Evolutionary conservation across 2,113 vertebrate species (phyloP), one percentile per base, ranked within the genome.

Genomic region (Ctenodactylus gundi): DNA sequence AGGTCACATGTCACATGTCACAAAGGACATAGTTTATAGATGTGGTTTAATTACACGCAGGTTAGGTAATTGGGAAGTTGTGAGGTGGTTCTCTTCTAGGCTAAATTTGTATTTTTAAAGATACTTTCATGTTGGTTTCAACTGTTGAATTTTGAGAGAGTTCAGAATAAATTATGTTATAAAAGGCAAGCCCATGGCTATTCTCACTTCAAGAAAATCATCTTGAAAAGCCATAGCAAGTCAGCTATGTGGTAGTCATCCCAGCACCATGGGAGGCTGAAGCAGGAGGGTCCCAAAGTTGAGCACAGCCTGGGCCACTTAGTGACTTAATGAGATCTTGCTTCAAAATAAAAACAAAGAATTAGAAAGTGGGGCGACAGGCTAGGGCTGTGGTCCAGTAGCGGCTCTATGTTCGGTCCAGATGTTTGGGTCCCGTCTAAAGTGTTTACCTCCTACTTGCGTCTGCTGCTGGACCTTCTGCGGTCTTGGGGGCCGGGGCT

Each of bases 171-270:
- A 53, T 72, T 84, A 72, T 55, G 27, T 85, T 92, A 88, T 46
- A 85, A 89, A 95, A 89, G 15, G 7, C 68, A 57, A 91, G 55
- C 44, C 51, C 44, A 82, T 60, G 34, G 18, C 76, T 58, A 62
- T 91, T 96, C 65, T 72, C 88, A 73, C 27, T 95, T 94, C 65
- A 53, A 49, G 55, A 91, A 46, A 17, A 7, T n/a, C n/a, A n/a
- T n/a, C n/a, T n/a, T n/a, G n/a, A n/a, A n/a, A n/a, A n/a, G n/a
- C n/a, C n/a, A n/a, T n/a, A n/a, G n/a, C n/a, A n/a, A n/a, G n/a
- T n/a, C n/a, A n/a, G n/a, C n/a, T n/a, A n/a, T n/a, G n/a, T n/a
- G n/a, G n/a, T n/a, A n/a, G n/a, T n/a, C n/a, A n/a, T n/a, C n/a
- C n/a, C 34, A 86, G 84, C 39, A 46, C n/a, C n/a, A n/a, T n/a